Percentiles rank a stretch among this genome's conserved stretches.
Evolutionary conservation across 2,797 vertebrate species (phyloP).

Genomic region (Cebuella pygmaea): DNA sequence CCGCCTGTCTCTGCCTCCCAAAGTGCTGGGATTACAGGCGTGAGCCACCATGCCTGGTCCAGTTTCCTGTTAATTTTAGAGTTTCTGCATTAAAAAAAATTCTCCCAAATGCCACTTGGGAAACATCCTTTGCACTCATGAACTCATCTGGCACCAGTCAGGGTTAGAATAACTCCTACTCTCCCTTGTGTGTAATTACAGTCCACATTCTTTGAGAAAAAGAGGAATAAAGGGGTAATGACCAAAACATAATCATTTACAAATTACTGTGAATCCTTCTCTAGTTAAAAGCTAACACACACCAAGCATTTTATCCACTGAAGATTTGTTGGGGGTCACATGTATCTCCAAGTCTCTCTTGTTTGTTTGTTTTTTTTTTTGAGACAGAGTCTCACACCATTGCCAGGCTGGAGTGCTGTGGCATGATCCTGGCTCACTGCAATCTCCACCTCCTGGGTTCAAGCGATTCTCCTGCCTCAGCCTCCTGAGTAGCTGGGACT

Average conservation of each 20-base stretch:
- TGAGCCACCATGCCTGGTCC: too few species aligned
- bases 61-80: neutral
- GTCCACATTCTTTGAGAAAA: neutral
- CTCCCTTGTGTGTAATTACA: neutral
- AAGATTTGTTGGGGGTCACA: fast-evolving
- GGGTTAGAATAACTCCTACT: neutral
- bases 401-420: too few species aligned
- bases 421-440: too few species aligned
- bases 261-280: neutral
- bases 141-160: neutral
- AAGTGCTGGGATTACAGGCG: too few species aligned
- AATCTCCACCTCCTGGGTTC: too few species aligned
- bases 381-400: too few species aligned
- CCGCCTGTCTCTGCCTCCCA: too few species aligned
- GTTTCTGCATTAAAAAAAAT: neutral
- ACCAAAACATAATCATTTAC: neutral
- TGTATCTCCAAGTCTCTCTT: neutral
- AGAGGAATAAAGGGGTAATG: neutral
- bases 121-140: neutral
- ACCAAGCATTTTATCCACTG: neutral
- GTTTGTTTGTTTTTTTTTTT: too few species aligned
- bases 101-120: neutral
- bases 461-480: too few species aligned
- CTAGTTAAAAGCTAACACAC: neutral
- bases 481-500: too few species aligned